Evolutionary conservation across 2,113 vertebrate species (phyloP), one percentile per base, ranked within the genome.

Genomic region (Zosterops japonicus): DNA sequence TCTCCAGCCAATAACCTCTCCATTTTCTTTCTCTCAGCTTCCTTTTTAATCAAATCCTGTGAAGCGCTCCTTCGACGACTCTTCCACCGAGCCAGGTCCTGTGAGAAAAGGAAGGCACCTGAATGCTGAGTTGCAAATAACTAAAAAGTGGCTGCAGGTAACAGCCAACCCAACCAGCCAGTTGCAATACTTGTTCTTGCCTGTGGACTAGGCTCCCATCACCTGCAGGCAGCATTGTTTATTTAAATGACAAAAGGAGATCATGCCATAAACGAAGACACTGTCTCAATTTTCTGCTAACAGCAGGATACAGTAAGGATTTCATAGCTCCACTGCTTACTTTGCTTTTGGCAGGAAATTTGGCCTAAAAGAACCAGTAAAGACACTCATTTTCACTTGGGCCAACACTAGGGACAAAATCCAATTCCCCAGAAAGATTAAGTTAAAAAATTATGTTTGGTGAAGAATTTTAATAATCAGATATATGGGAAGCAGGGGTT

Each of bases 51-150:
- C 87, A 99, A 97, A 93, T 99, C 99, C 94, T 99, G 99, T 46
- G 99, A 99, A 87, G 99, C 98, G 1, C 99, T 99, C 97, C 99
- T 98, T 97, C 99, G 98, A 8, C 99, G 98, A 80, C 91, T 99
- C 96, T 99, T 99, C 99, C 99, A 99, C 18, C 98, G 98, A 59
- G 99, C 99, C 96, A 99, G 98, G 91, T 99, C 99, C 99, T 99
- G 35, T 0, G 3, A 69, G 36, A 60, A 33, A 81, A 83, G 27
- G 61, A 61, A 79, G 59, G 18, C 11, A 84, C 1, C 23, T 39
- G 61, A 91, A 85, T 68, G 41, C 9, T 75, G 28, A 64, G 33
- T 2, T 64, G 36, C 19, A 69, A 85, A 63, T 31, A 77, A 31
- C 33, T 52, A 41, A 84, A 79, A 78, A 59, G 25, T 33, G 22